A percentile compares a stretch with the other conserved stretches of the same genome.
Conservation (phyloP, 2,113 vertebrate species). For the Chrysochloris asiatica region DNA sequence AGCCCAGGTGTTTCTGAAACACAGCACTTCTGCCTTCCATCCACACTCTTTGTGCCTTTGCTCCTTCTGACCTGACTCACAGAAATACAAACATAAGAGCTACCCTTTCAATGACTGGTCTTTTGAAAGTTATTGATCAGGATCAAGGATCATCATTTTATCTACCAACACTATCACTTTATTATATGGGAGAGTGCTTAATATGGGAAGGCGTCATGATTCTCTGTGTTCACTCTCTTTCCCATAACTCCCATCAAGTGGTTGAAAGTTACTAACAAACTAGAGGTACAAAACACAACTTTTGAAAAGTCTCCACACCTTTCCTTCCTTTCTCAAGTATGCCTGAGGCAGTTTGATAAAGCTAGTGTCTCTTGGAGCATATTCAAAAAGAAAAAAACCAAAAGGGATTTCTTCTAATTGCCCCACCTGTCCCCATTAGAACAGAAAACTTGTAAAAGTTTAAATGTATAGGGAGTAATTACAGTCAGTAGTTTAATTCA, state of each 20-base stretch:
- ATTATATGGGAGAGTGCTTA: constrained; percentile 15
- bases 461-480: not conserved
- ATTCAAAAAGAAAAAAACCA: constrained; percentile 47
- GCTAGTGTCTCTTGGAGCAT: constrained; percentile 17
- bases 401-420: constrained; percentile 5
- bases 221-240: not conserved
- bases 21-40: not conserved
- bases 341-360: not conserved
- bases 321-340: constrained; percentile 3
- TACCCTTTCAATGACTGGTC: not conserved
- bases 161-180: not conserved
- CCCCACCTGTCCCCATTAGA: not conserved
- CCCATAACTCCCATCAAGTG: not conserved
- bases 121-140: not conserved
- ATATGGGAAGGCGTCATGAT: not conserved
- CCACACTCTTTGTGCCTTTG: not conserved
- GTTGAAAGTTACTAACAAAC: constrained; percentile 25
- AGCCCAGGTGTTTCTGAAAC: not conserved
- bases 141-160: not conserved
- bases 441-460: constrained; percentile 23
- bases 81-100: constrained; percentile 38
- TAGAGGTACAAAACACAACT: constrained; percentile 22
- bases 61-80: not conserved
- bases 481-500: constrained; percentile 31
- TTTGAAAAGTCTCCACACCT: constrained; percentile 20